Base-by-base conservation (phyloP, 2,113 vertebrate genomes). In the Sialia sialis region DNA sequence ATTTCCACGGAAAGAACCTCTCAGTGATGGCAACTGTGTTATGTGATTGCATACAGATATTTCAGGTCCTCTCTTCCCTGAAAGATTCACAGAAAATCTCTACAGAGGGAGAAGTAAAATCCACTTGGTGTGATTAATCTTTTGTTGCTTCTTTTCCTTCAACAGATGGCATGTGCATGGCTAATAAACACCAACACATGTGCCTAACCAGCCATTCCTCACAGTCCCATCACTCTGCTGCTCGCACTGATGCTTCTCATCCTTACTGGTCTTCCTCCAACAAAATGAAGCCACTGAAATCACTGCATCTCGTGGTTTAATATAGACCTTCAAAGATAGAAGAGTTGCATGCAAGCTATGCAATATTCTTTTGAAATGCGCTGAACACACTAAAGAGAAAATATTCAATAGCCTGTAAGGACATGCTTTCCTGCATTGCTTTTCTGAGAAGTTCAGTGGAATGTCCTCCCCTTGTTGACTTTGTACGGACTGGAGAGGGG, bases 181-280 rank as follows among this genome's bases (percentile, higher is more conserved):
- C 54, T 87, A 74, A 59, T 52, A 43, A 95, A 84, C 43, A n/a
- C 34, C n/a, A 63, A 19, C 34, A 58, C 34, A 4, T 5, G 5
- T 46, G 51, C 68, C 69, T 51, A 52, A 72, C 5, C 73, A 81
- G 56, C 46, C 30, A 0, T 39, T 82, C 36, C 27, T 70, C 29
- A 6, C 7, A 27, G 15, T 22, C 36, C 23, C 15, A 2, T 64
- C 0, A 0, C 34, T n/a, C 48, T 74, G 43, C 60, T 63, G 36
- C 43, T 91, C 56, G 38, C 30, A 74, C 63, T 26, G 36, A 26
- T 84, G 80, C 22, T 89, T 32, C 84, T 60, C 29, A 38, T 36
- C n/a, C 29, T 22, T 64, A 14, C 8, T 5, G 2, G 5, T 68
- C 34, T 58, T 63, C 32, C n/a, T 77, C 11, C 39, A 68, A 27